Base-by-base conservation (phyloP, 92 coral and sea anemone genomes). In the Galaxea fascicularis region DNA sequence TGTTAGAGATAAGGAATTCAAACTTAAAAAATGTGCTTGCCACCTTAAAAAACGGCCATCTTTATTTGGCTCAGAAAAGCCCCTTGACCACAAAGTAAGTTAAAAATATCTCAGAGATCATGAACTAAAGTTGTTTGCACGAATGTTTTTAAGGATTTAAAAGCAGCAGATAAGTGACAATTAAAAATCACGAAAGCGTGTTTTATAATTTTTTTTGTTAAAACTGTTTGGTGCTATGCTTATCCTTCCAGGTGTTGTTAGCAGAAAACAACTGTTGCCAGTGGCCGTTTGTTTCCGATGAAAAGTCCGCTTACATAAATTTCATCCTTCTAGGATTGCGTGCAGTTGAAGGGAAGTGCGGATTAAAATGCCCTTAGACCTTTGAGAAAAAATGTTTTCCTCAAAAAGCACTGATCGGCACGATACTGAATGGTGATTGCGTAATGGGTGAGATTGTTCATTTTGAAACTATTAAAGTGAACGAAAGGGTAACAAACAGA, bases 61-160 rank as follows among this genome's bases (percentile, higher is more conserved):
- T 9, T 76, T 44, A 57, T 67, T 65, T 49, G 62, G 47, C 74
- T 11, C 20, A 65, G 21, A 29, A 20, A 41, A 45, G 29, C 30
- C 26, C 16, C 12, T 65, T 30, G 30, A 49, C 84, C 51, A 77
- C 73, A 44, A 27, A 39, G 9, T 30, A 31, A 25, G 83, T 46
- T 65, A 46, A 79, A 49, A 47, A 51, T 65, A 79, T 29, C 21
- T 52, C 14, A n/a, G 20, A 16, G 8, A 60, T 45, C 20, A 20
- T 57, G 10, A n/a, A 72, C 20, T 15, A 51, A 22, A 63, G 57
- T n/a, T 11, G 46, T 64, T 47, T 64, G 16, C 59, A 24, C 16
- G 52, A 45, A 17, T 26, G 53, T 24, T 58, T 39, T 21, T 20
- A 58, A 58, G 80, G 41, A 27, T 52, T 58, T 57, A 3, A 30